Percentiles rank a stretch among this genome's conserved stretches.
Conservation (phyloP, 2,888 invertebrate species). For the Leptura quadrifasciata region DNA sequence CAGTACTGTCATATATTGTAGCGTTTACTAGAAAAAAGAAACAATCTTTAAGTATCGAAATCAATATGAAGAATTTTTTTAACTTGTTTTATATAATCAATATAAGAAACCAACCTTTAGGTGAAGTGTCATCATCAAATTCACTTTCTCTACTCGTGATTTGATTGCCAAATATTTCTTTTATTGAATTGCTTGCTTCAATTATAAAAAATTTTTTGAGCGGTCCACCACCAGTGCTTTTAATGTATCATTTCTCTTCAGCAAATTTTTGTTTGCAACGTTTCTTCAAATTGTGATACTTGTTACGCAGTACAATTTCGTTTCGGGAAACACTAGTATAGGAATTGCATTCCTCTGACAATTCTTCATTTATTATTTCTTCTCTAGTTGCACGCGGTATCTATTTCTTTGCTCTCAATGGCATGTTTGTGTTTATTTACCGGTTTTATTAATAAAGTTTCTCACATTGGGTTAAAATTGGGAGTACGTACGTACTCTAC, state of each 20-base stretch:
- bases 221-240: not conserved
- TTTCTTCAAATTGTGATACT: constrained; percentile 7
- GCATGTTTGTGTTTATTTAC: not conserved
- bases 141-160: not conserved
- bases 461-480: not conserved
- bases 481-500: too few relatives aligned
- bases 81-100: not conserved
- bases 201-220: not conserved
- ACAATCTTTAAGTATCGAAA: not conserved
- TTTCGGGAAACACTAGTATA: not conserved
- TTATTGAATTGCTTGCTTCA: not conserved
- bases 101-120: not conserved
- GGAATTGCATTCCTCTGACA: not conserved
- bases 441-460: not conserved
- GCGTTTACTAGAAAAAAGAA: not conserved
- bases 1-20: not conserved
- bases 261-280: not conserved
- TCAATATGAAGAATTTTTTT: not conserved
- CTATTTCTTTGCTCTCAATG: not conserved
- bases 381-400: not conserved
- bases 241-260: not conserved
- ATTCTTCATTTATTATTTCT: not conserved
- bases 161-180: not conserved
- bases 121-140: not conserved
- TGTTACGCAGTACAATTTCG: not conserved